Evolutionary conservation across 2,888 invertebrate species (phyloP).

Genomic region (Entomobrya multifasciata): DNA sequence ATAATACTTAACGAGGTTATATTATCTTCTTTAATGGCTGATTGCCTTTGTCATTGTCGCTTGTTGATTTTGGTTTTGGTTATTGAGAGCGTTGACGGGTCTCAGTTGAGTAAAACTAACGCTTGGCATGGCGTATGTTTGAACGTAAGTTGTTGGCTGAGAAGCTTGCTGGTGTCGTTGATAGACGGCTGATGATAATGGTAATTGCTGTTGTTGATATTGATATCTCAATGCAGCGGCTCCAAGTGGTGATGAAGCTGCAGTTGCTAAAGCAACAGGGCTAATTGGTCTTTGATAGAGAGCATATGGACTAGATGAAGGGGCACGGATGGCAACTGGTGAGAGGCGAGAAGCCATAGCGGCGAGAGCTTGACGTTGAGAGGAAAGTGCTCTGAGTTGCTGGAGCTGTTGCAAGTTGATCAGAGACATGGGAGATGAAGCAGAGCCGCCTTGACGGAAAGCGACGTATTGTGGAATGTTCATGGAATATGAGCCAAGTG

Average conservation of each 20-base stretch:
- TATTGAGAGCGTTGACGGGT: constrained; percentile 41
- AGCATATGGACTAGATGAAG: constrained; percentile 41
- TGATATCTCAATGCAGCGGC: constrained; percentile 49
- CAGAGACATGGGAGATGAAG: constrained; percentile 33
- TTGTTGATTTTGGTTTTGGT: constrained; percentile 35
- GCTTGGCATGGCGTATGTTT: constrained; percentile 57
- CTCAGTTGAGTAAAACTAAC: constrained; percentile 35
- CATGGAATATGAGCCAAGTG: constrained; percentile 43
- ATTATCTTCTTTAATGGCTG: constrained; percentile 39
- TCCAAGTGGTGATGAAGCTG: constrained; percentile 32
- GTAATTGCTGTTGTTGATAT: constrained; percentile 12
- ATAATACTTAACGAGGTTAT: constrained; percentile 37
- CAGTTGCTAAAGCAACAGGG: constrained; percentile 38
- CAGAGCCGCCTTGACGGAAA: constrained; percentile 16
- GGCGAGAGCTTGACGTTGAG: constrained; percentile 18
- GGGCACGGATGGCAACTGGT: constrained; percentile 48
- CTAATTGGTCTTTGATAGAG: constrained; percentile 53
- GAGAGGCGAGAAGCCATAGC: constrained; percentile 22
- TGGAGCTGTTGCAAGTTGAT: constrained; percentile 57
- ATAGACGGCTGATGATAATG: constrained; percentile 13
- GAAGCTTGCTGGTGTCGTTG: constrained; percentile 32
- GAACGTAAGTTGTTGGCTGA: constrained; percentile 40
- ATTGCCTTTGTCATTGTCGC: constrained; percentile 33
- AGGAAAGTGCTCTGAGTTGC: constrained; percentile 24
- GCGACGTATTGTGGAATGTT: constrained; percentile 45